Evolutionary conservation across 2,113 vertebrate genomes (phyloP), one percentile per base, ranked within the genome.

Genomic region (Halcyon senegalensis): DNA sequence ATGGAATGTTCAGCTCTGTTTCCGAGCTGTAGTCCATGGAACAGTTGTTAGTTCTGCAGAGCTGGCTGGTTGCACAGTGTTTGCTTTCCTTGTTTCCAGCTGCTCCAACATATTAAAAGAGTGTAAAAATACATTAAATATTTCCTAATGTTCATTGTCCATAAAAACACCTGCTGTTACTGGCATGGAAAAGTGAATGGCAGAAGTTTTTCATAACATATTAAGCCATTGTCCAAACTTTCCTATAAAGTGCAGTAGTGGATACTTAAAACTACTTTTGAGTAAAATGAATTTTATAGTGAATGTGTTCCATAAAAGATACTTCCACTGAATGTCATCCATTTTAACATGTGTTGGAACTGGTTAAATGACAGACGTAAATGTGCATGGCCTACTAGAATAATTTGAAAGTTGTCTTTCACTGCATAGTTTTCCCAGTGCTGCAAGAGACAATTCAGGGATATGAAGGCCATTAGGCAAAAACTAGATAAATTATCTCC

Each of bases 51-150:
- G 56, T 78, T 89, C 55, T 96, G 88, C 90, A 96, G 94, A 94
- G 66, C 85, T 96, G 90, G 73, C 81, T 90, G 27, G 25, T 31
- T 84, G 59, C 60, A 90, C 51, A 16, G 0, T 76, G 44, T 89
- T 96, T 87, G 62, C 66, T 91, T 95, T 89, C 91, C 84, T 87
- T 91, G 60, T 96, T 96, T 95, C 89, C 92, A 96, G 66, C 92
- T 96, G 80, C 89, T 94, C 56, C 55, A 87, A 8, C 53, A 60
- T 62, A 89, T 84, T 69, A n/a, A 53, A 83, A 83, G 48, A 82
- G 88, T 77, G 28, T 93, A 89, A 81, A 94, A 96, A 84, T 68
- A 46, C 35, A 76, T 84, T 76, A 75, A 94, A 64, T 92, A 66
- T 96, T 97, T 97, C 95, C 92, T 94, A 82, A 77, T 55, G 55